Evolutionary conservation across 2,888 invertebrate species (phyloP).

Genomic region (Phortica okadai): DNA sequence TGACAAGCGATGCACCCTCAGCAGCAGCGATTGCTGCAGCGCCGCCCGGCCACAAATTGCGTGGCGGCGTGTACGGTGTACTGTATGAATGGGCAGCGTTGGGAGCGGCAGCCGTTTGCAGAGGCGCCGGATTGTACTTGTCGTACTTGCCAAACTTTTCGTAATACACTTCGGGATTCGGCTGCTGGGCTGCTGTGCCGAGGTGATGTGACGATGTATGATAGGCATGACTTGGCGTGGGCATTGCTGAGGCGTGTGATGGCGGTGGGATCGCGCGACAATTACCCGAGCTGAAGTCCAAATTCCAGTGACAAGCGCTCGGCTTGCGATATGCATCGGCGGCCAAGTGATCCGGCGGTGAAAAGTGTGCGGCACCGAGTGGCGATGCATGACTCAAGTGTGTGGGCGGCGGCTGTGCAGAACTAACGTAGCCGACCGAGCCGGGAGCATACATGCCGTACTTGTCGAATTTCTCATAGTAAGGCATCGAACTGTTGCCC

Average conservation of each 20-base stretch:
- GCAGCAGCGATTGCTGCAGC: conserved; percentile 3
- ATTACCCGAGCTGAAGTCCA: conserved; percentile 58
- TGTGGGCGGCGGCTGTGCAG: conserved; percentile 10
- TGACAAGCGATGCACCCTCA: conserved; percentile 18
- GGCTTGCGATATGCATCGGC: conserved; percentile 60
- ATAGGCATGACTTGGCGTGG: conserved; percentile 51
- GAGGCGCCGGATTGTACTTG: conserved; percentile 53
- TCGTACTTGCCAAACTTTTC: conserved; percentile 63
- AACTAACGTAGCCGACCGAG: conserved; percentile 27
- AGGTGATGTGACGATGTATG: conserved; percentile 12
- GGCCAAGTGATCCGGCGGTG: conserved; percentile 28
- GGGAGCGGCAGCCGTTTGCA: neutral
- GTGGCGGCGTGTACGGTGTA: neutral
- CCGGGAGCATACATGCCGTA: conserved; percentile 60
- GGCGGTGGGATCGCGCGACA: conserved; percentile 56
- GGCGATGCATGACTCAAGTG: conserved; percentile 46
- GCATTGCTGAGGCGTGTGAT: conserved; percentile 36
- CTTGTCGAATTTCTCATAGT: conserved; percentile 64
- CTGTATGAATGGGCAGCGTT: conserved; percentile 11
- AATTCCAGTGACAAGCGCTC: conserved; percentile 62
- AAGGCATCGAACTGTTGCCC: conserved; percentile 35
- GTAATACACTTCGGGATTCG: conserved; percentile 47
- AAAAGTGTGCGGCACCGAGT: conserved; percentile 28
- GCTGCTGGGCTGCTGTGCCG: conserved; percentile 40
- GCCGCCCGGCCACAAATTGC: neutral